Evolutionary conservation across 2,888 invertebrate genomes (phyloP), one percentile per base, ranked within the genome.

Genomic region (Ophion ellenae): DNA sequence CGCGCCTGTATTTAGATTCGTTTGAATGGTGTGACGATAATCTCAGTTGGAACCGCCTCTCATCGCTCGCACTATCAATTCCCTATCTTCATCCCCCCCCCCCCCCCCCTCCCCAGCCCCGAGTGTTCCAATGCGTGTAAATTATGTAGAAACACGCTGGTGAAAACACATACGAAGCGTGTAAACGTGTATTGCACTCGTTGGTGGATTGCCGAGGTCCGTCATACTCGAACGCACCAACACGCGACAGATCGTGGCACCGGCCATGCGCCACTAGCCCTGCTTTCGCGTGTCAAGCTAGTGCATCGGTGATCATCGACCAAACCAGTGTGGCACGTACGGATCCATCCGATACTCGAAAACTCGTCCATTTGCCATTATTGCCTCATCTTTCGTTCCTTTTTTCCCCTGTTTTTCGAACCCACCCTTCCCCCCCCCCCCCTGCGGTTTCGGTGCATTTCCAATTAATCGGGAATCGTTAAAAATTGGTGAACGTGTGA

Each of bases 291-390:
- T 86, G 81, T 86, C n/a, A 82, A 88, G 87, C 86, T 88, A 89
- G 89, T 89, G 85, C 83, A 87, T 87, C 83, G 85, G 81, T 84
- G 89, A 87, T 87, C 89, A 89, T 82, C 87, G 88, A 74, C 67
- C 84, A 84, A 86, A 83, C 81, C 87, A 81, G 88, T 85, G 86
- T 86, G 84, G 71, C 45, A 76, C 70, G 53, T 61, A 78, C 64
- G 57, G 47, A 36, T 40, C 69, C 66, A 70, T 79, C 71, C 79
- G 64, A 71, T 36, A 61, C 61, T 69, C 20, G 20, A 36, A 79
- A 61, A 24, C 2, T 45, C 28, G 4, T 66, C 28, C 17, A 28
- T 66, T 77, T 81, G 59, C 24, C 17, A 40, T 64, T 45, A 36
- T 40, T 47, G 64, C 40, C 24, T 24, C 61, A 36, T 45, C 53